Conservation (phyloP, 2,888 invertebrate genomes). For the Cryptus armator region DNA sequence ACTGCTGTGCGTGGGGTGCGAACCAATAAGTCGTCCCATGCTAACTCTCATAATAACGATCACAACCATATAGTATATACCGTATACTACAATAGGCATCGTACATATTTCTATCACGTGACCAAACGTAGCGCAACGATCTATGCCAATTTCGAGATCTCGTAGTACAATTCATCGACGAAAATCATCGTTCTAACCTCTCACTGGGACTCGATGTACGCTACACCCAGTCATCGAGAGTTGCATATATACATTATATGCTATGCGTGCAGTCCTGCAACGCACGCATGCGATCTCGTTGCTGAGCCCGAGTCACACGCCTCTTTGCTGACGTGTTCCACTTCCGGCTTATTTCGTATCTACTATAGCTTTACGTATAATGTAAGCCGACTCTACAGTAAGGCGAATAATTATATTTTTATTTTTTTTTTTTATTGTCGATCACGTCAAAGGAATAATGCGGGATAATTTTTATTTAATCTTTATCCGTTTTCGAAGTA, state of each 20-base stretch:
- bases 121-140: constrained; percentile 72
- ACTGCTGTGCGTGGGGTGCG: constrained; percentile 54
- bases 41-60: constrained; percentile 26
- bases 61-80: not conserved
- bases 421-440: not conserved
- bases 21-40: constrained; percentile 57
- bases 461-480: constrained; percentile 7
- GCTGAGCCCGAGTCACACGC: constrained; percentile 59
- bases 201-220: constrained; percentile 37
- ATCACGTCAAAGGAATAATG: not conserved
- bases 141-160: constrained; percentile 67
- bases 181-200: constrained; percentile 44
- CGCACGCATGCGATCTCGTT: constrained; percentile 58
- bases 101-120: constrained; percentile 64
- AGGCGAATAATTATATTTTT: constrained; percentile 11
- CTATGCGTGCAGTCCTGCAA: constrained; percentile 34
- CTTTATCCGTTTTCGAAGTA: constrained; percentile 1
- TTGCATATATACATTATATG: constrained; percentile 27
- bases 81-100: not conserved
- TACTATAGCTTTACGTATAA: not conserved
- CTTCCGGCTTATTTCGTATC: constrained; percentile 55
- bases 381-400: constrained; percentile 7
- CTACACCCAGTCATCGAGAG: constrained; percentile 36
- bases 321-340: constrained; percentile 67
- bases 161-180: constrained; percentile 31